phyloP scores from a whole-genome alignment of 2,888 invertebrate species.

The Drosophila falleni region DNA sequence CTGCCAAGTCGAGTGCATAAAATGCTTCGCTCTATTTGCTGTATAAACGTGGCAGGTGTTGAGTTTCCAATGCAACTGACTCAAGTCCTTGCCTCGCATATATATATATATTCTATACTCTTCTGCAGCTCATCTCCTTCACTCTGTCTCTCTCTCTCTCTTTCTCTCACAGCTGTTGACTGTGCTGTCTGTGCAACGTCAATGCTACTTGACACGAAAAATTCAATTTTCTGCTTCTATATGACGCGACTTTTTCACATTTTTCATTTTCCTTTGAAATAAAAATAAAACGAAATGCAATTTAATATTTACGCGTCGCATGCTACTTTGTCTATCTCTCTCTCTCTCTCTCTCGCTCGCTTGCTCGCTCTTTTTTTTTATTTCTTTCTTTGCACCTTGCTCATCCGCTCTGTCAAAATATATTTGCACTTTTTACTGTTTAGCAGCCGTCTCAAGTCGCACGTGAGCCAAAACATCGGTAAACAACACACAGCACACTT shows the following conservation, averaged over 20 bases:
- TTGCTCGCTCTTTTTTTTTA: not conserved
- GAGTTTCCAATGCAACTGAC: conserved; percentile 41
- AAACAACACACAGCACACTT: conserved; percentile 27
- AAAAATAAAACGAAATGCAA: conserved; percentile 66
- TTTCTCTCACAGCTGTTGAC: conserved; percentile 22
- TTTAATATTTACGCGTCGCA: conserved; percentile 70
- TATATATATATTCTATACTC: not conserved
- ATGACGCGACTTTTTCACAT: conserved; percentile 55
- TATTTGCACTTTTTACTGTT: conserved; percentile 29
- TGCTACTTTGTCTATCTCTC: conserved; percentile 19
- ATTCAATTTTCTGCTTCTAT: conserved; percentile 70
- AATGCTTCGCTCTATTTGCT: conserved; percentile 56
- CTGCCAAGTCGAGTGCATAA: conserved; percentile 55
- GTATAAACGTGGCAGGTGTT: conserved; percentile 50
- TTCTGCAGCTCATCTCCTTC: too few species aligned
- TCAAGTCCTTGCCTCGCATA: not conserved
- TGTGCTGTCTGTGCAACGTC: conserved; percentile 48
- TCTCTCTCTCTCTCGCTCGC: not conserved
- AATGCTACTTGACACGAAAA: conserved; percentile 74
- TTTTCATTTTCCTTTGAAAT: conserved; percentile 60
- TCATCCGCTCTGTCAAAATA: conserved; percentile 29
- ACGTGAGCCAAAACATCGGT: conserved; percentile 20
- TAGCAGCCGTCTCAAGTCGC: conserved; percentile 25
- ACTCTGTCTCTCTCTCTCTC: too few species aligned
- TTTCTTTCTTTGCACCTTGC: not conserved